Evolutionary conservation across 2,113 vertebrate genomes (phyloP), one percentile per base, ranked within the genome.

Genomic region (Gadus chalcogrammus): DNA sequence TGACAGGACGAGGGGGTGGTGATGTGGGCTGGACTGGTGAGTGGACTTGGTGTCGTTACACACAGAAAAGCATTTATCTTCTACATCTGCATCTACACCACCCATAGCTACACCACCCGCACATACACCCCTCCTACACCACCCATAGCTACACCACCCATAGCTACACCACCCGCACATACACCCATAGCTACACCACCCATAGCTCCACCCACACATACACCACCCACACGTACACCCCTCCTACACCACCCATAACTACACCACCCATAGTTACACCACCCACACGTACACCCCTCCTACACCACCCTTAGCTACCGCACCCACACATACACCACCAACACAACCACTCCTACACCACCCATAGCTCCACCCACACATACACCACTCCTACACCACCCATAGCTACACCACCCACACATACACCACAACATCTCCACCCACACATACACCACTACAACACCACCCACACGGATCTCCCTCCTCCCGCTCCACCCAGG

Each of bases 11-110:
- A 5, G 31, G 31, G 4, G 31, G 0, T 68, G 79, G 83, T 76
- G 31, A 76, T 62, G 69, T 86, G 85, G 73, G 85, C 86, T 81
- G 85, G 31, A 35, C 31, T 4, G 1, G 31, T 35, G 31, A 35
- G 31, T 35, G 31, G 24, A 3, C 31, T 35, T 16, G 85, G 86
- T 83, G 64, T 72, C 84, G 80, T 70, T 81, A 79, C 65, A 61
- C 59, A 61, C n/a, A 61, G 12, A 61, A 3, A 35, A 68, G 27
- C 73, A 65, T 48, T 55, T 61, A 18, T 61, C 22, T 61, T 7
- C 2, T 22, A 61, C n/a, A 61, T 17, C 22, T 61, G 22, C 22
- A 22, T 20, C 20, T 20, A 0, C 20, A 20, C 20, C 20, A 20
- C 20, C 20, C 20, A 20, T 20, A 20, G 20, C 20, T 20, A 20